Conservation (phyloP, 2,113 vertebrate genomes). For the Channa maculata region DNA sequence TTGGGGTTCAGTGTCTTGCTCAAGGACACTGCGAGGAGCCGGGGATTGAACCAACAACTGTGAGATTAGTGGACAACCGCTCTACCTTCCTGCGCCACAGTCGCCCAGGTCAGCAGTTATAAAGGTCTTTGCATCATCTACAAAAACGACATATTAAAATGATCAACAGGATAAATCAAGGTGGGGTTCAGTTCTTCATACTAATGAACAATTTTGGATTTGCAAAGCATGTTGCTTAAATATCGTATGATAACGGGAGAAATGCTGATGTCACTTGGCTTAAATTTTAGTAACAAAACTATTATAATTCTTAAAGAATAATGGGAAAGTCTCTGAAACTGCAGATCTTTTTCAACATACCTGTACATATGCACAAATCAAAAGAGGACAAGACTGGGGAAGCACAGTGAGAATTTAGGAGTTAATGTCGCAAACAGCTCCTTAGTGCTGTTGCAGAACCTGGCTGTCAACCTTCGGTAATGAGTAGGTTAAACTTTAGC, state of each 20-base stretch:
- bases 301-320: not conserved
- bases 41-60: too few species aligned
- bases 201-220: not conserved
- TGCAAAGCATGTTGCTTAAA: not conserved
- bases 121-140: not conserved
- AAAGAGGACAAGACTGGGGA: too few species aligned
- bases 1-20: too few species aligned
- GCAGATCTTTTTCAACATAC: too few species aligned
- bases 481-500: not conserved
- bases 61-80: too few species aligned
- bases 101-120: too few species aligned
- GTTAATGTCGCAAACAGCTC: too few species aligned
- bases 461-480: not conserved
- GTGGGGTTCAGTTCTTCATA: not conserved
- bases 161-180: not conserved
- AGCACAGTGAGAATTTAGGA: too few species aligned
- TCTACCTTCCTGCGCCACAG: too few species aligned
- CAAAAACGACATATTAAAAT: not conserved
- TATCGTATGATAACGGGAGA: not conserved
- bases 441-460: not conserved
- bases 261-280: not conserved
- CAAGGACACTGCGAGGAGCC: too few species aligned
- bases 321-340: not conserved
- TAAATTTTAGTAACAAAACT: not conserved
- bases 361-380: too few species aligned